phyloP scores from a whole-genome alignment of 2,113 vertebrate species.

The Saiga tatarica region DNA sequence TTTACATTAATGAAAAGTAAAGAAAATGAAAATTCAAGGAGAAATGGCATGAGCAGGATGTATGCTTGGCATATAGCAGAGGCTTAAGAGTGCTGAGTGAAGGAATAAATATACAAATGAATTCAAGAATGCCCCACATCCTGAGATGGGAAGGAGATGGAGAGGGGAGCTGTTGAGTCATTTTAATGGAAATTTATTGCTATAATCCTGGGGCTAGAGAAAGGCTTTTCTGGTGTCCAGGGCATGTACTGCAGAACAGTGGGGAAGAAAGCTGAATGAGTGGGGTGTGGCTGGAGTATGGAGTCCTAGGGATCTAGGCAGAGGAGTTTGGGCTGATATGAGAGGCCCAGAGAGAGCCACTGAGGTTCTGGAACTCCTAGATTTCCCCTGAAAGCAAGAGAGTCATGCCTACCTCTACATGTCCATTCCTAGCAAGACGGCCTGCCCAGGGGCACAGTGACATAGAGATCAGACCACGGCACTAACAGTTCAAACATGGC shows the following conservation, averaged over 20 bases:
- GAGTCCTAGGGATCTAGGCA: background rate
- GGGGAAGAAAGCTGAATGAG: background rate
- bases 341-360: background rate
- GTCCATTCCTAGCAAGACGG: background rate
- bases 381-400: background rate
- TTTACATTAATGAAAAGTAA: background rate
- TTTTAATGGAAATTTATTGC: slow-evolving; percentile 46
- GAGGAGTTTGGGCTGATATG: background rate
- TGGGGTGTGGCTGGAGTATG: background rate
- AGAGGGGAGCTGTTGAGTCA: background rate
- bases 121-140: background rate
- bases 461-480: accelerated
- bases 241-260: background rate
- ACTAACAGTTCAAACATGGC: background rate
- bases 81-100: background rate
- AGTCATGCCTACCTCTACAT: background rate
- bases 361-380: background rate
- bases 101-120: background rate
- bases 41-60: background rate
- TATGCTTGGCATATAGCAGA: background rate
- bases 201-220: background rate
- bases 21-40: background rate
- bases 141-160: background rate
- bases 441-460: no score
- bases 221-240: background rate